phyloP scores from a whole-genome alignment of 2,113 vertebrate genomes.

The Coryphaenoides rupestris region DNA sequence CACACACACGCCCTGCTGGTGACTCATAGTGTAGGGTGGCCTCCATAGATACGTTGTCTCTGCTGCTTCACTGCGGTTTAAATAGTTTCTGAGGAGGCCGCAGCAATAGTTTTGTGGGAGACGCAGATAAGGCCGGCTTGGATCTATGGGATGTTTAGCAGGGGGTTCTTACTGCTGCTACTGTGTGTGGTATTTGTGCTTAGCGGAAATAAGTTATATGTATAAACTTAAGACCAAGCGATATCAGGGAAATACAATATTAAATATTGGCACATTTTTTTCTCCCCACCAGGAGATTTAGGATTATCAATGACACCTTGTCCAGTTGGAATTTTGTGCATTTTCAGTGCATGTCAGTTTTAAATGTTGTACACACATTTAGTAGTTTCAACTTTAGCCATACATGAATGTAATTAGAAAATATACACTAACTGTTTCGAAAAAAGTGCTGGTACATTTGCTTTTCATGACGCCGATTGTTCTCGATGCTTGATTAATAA shows the following conservation, averaged over 20 bases:
- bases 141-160: constrained; percentile 49
- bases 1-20: constrained; percentile 69
- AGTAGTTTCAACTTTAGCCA: too few species aligned
- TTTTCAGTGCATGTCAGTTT: too few species aligned
- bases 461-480: too few species aligned
- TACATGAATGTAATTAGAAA: too few species aligned
- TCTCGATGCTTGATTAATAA: too few species aligned
- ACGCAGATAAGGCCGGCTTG: constrained; percentile 60
- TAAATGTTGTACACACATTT: too few species aligned
- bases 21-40: constrained; percentile 69
- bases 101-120: constrained; percentile 57
- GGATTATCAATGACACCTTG: too few species aligned
- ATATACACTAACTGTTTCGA: neutral
- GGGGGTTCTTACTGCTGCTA: constrained; percentile 21
- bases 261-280: constrained; percentile 80
- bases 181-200: constrained; percentile 59
- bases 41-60: constrained; percentile 66
- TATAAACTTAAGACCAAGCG: constrained; percentile 50
- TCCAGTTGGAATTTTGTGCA: too few species aligned
- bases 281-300: too few species aligned
- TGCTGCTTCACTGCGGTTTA: constrained; percentile 40
- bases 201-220: constrained; percentile 47
- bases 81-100: constrained; percentile 55
- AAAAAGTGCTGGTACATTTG: too few species aligned
- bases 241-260: constrained; percentile 12